phyloP scores from a whole-genome alignment of 2,113 vertebrate species.

The Apeltes quadracus region DNA sequence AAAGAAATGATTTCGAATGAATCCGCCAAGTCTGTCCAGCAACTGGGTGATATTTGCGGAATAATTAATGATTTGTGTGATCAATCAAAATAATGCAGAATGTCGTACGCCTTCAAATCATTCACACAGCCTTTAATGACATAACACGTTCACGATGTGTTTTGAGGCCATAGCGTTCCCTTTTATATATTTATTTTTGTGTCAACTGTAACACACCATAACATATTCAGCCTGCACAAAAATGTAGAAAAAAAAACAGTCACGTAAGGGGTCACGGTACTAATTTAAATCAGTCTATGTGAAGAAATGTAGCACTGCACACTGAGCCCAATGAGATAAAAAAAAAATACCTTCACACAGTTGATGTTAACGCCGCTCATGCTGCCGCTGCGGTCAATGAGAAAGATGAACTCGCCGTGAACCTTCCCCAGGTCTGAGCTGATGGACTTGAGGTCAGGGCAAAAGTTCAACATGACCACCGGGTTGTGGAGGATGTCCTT shows the following conservation, averaged over 20 bases:
- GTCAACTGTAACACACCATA: not conserved
- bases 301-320: not conserved
- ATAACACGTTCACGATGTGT: not conserved
- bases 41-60: constrained; percentile 19
- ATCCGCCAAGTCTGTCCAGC: not conserved
- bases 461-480: constrained; percentile 95
- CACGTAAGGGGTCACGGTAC: not conserved
- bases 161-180: not conserved
- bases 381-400: constrained; percentile 91
- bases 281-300: constrained; percentile 15
- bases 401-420: constrained; percentile 94
- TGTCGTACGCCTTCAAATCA: constrained; percentile 1
- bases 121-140: not conserved
- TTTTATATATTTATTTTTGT: not conserved
- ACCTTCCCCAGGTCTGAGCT: constrained; percentile 84
- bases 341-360: constrained; percentile 68
- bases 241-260: not conserved
- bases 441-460: constrained; percentile 85
- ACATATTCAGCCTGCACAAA: not conserved
- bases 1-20: not conserved
- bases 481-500: constrained; percentile 95
- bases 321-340: not conserved
- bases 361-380: constrained; percentile 86
- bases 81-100: constrained; percentile 27
- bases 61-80: constrained; percentile 18